These are phyloP conservation scores for Bombus soroeensis DNA, from an alignment of 1,140 invertebrate species.

Conservation along the genomic window DNA sequence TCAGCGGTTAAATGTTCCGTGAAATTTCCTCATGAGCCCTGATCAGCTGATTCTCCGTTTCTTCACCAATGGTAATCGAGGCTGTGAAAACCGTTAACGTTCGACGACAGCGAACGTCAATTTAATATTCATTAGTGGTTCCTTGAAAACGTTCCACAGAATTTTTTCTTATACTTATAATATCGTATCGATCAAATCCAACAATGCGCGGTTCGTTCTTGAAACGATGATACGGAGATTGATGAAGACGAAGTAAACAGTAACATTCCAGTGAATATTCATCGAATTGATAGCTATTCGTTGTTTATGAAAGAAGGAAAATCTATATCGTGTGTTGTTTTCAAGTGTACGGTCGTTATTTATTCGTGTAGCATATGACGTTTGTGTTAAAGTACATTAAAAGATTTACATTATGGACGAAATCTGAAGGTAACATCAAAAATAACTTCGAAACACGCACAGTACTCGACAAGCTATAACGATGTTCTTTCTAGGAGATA, in stretches of 20 bases:
- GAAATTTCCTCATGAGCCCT: too few relatives aligned
- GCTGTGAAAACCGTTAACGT: not conserved
- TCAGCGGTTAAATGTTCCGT: not conserved
- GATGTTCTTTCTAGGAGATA: not conserved
- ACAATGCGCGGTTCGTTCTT: conserved; percentile 13
- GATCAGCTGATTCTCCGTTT: conserved; percentile 27
- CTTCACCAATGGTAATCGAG: not conserved
- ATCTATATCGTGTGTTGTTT: not conserved
- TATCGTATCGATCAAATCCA: not conserved
- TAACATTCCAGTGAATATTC: not conserved
- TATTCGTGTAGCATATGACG: not conserved
- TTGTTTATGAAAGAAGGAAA: not conserved
- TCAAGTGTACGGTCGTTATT: not conserved
- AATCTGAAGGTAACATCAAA: not conserved
- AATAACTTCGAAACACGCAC: not conserved
- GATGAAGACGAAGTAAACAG: conserved; percentile 50
- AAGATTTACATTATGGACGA: not conserved
- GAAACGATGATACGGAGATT: conserved; percentile 10
- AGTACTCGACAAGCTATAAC: not conserved
- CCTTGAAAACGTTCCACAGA: too few relatives aligned
- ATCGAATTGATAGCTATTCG: not conserved
- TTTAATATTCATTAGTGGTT: not conserved
- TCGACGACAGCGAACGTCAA: not conserved
- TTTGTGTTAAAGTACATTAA: not conserved
- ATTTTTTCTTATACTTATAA: not conserved